Evolutionary conservation across 2,888 invertebrate species (phyloP).

Genomic region (Pristionchus maxplancki): DNA sequence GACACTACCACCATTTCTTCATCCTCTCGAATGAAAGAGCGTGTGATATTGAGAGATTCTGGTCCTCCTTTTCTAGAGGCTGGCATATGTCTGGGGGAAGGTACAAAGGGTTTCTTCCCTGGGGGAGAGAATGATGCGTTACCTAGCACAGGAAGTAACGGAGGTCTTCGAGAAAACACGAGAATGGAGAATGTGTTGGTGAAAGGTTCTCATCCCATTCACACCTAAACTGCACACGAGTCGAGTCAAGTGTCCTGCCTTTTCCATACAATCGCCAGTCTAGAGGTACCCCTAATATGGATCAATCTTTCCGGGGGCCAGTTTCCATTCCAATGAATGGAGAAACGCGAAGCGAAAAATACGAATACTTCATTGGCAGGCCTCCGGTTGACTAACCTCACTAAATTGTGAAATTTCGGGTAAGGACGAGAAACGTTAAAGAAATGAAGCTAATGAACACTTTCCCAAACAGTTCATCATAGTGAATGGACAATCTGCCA

Average conservation of each 20-base stretch:
- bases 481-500: background rate
- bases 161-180: background rate
- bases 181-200: background rate
- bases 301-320: background rate
- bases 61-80: background rate
- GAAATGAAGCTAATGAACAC: constrained; percentile 38
- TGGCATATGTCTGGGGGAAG: background rate
- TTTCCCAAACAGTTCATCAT: background rate
- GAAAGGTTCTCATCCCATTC: background rate
- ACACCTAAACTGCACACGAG: background rate
- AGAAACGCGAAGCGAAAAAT: background rate
- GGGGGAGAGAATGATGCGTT: background rate
- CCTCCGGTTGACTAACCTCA: background rate
- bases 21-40: background rate
- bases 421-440: background rate
- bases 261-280: background rate
- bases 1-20: background rate
- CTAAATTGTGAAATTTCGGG: background rate
- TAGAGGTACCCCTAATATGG: background rate
- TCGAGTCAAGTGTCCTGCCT: background rate
- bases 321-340: background rate
- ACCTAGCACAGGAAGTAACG: background rate
- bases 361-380: background rate
- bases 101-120: background rate
- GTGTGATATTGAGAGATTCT: background rate